Evolutionary conservation across 2,113 vertebrate genomes (phyloP).

Genomic region (Mugil cephalus): DNA sequence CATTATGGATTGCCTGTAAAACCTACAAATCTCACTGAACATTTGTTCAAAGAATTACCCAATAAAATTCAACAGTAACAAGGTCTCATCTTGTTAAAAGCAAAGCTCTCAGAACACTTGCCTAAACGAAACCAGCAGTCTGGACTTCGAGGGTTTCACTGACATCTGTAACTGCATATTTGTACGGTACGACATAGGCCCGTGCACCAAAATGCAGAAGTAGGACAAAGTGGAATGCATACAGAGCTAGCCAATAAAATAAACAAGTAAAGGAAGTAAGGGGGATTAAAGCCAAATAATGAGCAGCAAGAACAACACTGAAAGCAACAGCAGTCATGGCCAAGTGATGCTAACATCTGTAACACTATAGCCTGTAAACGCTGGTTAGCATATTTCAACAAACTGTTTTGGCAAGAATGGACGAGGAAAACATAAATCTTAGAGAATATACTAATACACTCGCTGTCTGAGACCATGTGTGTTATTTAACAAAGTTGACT

Average conservation of each 20-base stretch:
- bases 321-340: too few relatives aligned
- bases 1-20: constrained; percentile 17
- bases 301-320: too few relatives aligned
- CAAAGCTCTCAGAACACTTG: background rate
- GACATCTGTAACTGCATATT: background rate
- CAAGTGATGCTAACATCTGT: background rate
- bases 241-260: background rate
- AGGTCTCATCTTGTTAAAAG: constrained; percentile 20
- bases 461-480: too few relatives aligned
- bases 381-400: too few relatives aligned
- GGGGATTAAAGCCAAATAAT: too few relatives aligned
- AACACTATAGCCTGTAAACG: too few relatives aligned
- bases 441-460: too few relatives aligned
- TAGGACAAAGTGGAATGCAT: background rate
- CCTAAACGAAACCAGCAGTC: constrained; percentile 7
- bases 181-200: background rate
- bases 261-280: too few relatives aligned
- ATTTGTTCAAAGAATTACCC: constrained; percentile 18
- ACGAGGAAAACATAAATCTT: too few relatives aligned
- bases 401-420: too few relatives aligned
- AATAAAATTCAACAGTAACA: constrained; percentile 15
- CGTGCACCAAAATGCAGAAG: background rate
- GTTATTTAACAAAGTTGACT: too few relatives aligned
- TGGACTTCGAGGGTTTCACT: background rate
- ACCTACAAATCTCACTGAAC: background rate